These are phyloP conservation scores for Tonatia bakeri DNA, from an alignment of 2,113 vertebrate species.

Conservation along the genomic window DNA sequence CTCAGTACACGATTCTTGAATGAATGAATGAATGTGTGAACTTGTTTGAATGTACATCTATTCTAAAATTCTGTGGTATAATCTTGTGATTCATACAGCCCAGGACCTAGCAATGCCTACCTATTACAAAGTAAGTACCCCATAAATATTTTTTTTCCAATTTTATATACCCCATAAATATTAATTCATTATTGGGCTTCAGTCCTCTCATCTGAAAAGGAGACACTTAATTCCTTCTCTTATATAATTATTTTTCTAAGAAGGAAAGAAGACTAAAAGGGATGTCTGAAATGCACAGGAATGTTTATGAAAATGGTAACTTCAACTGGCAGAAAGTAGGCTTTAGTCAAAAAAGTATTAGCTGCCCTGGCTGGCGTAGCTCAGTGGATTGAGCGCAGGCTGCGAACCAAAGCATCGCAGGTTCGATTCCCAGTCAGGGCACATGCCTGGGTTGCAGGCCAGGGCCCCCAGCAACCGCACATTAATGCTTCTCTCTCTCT, in stretches of 20 bases:
- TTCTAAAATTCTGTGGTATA: neutral
- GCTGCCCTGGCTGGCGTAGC: too few species aligned
- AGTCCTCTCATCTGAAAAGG: neutral
- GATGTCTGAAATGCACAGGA: neutral
- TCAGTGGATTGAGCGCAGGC: too few species aligned
- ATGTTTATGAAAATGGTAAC: neutral
- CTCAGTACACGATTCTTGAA: neutral
- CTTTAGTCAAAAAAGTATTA: neutral
- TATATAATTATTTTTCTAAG: neutral
- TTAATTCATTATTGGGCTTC: neutral
- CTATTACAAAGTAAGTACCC: neutral
- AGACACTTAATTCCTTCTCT: neutral
- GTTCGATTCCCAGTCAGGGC: too few species aligned
- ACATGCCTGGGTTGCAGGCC: too few species aligned
- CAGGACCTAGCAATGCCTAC: neutral
- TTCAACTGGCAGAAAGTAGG: neutral
- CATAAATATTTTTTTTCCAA: neutral
- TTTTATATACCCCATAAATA: neutral
- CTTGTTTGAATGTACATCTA: neutral
- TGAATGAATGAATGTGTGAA: neutral
- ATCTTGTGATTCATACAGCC: neutral
- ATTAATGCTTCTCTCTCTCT: too few species aligned
- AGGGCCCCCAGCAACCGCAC: too few species aligned
- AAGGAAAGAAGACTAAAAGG: neutral
- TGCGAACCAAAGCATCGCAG: too few species aligned